Conservation (phyloP, 2,888 invertebrate species). For the Plebejus melissa region DNA sequence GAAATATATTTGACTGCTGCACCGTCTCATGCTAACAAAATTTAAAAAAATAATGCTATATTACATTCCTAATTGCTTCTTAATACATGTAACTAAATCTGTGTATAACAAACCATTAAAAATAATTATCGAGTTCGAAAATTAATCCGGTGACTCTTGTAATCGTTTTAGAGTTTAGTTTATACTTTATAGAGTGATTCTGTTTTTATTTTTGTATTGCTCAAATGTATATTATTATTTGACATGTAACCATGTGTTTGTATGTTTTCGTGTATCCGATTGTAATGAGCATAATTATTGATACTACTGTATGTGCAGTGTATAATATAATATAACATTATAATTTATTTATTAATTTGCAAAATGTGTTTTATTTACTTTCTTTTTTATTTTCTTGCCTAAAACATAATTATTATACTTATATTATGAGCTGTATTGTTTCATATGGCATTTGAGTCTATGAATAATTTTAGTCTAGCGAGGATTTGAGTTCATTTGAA, state of each 20-base stretch:
- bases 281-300: constrained; percentile 61
- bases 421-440: no score
- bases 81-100: constrained; percentile 34
- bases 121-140: not conserved
- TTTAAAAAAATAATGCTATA: constrained; percentile 48
- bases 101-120: constrained; percentile 11
- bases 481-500: not conserved
- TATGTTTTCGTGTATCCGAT: constrained; percentile 64
- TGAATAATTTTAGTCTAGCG: no score
- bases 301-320: constrained; percentile 73
- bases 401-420: no score
- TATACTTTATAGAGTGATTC: constrained; percentile 57
- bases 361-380: constrained; percentile 43
- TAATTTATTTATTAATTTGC: constrained; percentile 80
- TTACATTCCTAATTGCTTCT: constrained; percentile 64
- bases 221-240: constrained; percentile 64
- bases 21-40: constrained; percentile 52
- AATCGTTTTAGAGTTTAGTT: constrained; percentile 48
- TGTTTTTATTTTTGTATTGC: constrained; percentile 76
- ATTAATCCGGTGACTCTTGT: constrained; percentile 23
- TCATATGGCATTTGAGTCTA: no score
- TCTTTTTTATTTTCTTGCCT: constrained; percentile 4
- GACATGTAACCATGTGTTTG: constrained; percentile 67
- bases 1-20: constrained; percentile 35
- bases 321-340: constrained; percentile 76